Percentiles rank a stretch among this genome's conserved stretches.
Conservation (phyloP, 2,888 invertebrate genomes). For the Copidosoma aretas region DNA sequence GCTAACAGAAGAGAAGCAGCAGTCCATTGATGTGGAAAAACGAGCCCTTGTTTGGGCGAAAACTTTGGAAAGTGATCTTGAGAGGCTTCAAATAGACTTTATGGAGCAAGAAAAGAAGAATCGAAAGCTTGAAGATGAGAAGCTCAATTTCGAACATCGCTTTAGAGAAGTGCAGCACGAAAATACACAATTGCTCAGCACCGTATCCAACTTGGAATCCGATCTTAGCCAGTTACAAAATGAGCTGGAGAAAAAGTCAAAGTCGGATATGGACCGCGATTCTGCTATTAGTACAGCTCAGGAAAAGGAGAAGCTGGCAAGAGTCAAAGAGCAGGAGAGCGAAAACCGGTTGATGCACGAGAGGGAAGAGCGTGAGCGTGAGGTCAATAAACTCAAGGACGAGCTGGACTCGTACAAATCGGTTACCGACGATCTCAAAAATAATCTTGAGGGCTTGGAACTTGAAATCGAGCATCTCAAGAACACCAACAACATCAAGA, state of each 20-base stretch:
- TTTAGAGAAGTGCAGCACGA: constrained; percentile 51
- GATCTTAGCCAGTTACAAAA: constrained; percentile 50
- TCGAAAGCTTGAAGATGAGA: constrained; percentile 38
- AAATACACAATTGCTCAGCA: constrained; percentile 49
- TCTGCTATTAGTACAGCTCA: constrained; percentile 49
- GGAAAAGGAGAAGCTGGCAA: constrained; percentile 48
- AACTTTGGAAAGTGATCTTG: constrained; percentile 55
- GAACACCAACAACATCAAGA: constrained; percentile 54
- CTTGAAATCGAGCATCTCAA: constrained; percentile 54
- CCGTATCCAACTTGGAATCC: constrained; percentile 47
- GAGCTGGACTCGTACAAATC: constrained; percentile 49
- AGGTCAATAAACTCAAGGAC: constrained; percentile 46
- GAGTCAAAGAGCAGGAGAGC: constrained; percentile 50
- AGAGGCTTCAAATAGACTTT: constrained; percentile 52
- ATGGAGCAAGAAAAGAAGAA: constrained; percentile 44
- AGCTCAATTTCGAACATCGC: constrained; percentile 45
- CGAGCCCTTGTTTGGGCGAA: constrained; percentile 50
- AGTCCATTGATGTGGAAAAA: constrained; percentile 51
- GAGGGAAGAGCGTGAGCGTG: constrained; percentile 47
- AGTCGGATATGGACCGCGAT: constrained; percentile 31
- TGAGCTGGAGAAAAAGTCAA: constrained; percentile 48
- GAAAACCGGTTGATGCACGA: constrained; percentile 46
- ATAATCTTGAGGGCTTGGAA: constrained; percentile 51
- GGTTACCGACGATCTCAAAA: constrained; percentile 50
- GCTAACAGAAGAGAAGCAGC: constrained; percentile 50